Base-by-base conservation (phyloP, 1,140 invertebrate genomes). In the Drosophila mojavensis region DNA sequence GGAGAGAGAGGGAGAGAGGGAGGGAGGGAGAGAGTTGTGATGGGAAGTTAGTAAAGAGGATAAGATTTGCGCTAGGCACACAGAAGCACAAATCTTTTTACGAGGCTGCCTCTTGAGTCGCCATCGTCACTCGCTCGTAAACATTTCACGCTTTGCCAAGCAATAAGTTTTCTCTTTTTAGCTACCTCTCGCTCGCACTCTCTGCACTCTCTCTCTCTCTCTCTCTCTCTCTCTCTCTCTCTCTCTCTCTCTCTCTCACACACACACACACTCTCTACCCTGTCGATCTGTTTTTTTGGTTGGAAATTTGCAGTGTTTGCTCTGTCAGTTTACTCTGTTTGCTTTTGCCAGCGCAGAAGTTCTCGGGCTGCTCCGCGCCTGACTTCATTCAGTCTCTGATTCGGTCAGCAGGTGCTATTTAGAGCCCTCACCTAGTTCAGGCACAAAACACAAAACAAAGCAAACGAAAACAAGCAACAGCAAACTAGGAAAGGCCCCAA, bases 91-190 rank as follows among this genome's bases (percentile, higher is more conserved):
- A 61, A 78, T 85, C 79, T 81, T 65, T 78, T 80, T 79, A 79
- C 78, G 66, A 79, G 66, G 50, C 17, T 59, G 51, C 75, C 65
- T 71, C 84, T 88, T 67, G 77, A 88, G 78, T 88, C 84, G 77
- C 79, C 83, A 84, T 83, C 77, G 84, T 89, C 83, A 89, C 68
- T 89, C 80, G 83, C 79, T 88, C 84, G 83, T 88, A 89, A 88
- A 83, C 84, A 88, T 88, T 88, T 88, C 70, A 88, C 84, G 83
- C 83, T 88, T 88, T 88, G 83, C 84, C 83, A 75, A 83, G 84
- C 83, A 88, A 88, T 88, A 83, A 88, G 72, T 89, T 77, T 59
- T 54, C 20, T 54, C 20, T 58, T 66, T 66, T 64, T 48, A n/a
- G 33, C 17, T 66, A 5, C 78, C 53, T 65, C 36, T 45, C 17